Evolutionary conservation across 2,888 invertebrate species (phyloP).

Genomic region (Ophion slaviceki): DNA sequence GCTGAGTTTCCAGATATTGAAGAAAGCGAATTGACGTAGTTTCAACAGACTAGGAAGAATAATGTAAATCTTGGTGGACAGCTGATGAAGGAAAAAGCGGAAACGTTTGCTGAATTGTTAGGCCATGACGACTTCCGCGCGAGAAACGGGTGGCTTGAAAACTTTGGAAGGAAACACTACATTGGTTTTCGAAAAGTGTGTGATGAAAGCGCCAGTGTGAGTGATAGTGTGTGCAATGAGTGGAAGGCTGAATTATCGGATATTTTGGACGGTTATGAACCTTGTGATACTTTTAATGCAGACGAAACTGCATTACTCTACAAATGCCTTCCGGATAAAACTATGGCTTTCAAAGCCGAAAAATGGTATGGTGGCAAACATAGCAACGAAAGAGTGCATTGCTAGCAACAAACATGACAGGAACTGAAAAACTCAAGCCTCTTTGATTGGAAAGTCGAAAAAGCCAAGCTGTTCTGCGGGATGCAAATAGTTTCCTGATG

Average conservation of each 20-base stretch:
- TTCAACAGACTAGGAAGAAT: too few species aligned
- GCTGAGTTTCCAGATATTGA: too few species aligned
- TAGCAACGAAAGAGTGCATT: constrained; percentile 76
- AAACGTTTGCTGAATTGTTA: constrained; percentile 53
- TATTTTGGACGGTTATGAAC: too few species aligned
- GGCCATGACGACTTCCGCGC: constrained; percentile 65
- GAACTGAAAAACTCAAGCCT: constrained; percentile 76
- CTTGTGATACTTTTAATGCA: constrained; percentile 61
- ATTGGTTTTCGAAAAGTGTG: constrained; percentile 65
- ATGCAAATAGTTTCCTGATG: constrained; percentile 72
- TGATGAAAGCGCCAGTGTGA: constrained; percentile 69
- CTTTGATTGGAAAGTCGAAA: constrained; percentile 77
- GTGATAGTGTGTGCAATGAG: constrained; percentile 67
- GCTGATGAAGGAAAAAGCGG: constrained; percentile 43
- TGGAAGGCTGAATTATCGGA: constrained; percentile 70
- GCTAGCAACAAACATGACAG: constrained; percentile 75
- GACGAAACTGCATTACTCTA: constrained; percentile 74
- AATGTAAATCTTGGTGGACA: not conserved
- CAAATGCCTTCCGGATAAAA: constrained; percentile 72
- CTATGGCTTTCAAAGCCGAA: constrained; percentile 72
- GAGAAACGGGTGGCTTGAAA: constrained; percentile 73
- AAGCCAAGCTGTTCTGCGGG: constrained; percentile 69
- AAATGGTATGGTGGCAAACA: constrained; percentile 78
- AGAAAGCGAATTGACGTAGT: too few species aligned
- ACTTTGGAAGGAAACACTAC: constrained; percentile 72